Evolutionary conservation across 2,797 vertebrate genomes (phyloP).

Genomic region (Falco concolor): DNA sequence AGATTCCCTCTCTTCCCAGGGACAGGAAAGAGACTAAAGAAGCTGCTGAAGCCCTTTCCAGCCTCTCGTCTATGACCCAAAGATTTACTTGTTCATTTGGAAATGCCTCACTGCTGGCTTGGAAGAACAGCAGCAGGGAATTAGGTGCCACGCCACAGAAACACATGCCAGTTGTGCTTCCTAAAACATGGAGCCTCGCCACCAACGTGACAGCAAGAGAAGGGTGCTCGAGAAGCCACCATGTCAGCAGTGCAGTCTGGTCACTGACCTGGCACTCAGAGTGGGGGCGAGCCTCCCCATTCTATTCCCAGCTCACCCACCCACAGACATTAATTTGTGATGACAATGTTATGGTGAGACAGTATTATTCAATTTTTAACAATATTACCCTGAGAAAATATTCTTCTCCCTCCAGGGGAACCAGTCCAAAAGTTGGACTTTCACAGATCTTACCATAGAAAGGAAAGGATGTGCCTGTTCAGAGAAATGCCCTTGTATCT

Average conservation of each 20-base stretch:
- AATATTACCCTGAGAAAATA: not conserved
- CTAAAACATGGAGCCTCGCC: not conserved
- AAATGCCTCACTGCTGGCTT: not conserved
- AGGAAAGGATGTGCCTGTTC: not conserved
- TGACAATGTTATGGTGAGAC: not conserved
- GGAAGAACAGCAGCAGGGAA: not conserved
- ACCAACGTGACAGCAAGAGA: not conserved
- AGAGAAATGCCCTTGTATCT: not conserved
- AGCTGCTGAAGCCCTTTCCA: not conserved
- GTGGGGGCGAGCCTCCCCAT: not conserved
- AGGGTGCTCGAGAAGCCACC: not conserved
- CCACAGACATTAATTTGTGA: not conserved
- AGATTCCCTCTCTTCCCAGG: not conserved
- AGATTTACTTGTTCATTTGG: not conserved
- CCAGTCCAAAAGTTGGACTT: not conserved
- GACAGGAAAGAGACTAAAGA: not conserved
- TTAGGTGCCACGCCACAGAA: not conserved
- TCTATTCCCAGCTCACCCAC: not conserved
- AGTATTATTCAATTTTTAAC: not conserved
- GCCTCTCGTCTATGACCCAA: not conserved
- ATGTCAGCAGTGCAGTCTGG: not conserved
- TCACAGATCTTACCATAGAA: not conserved
- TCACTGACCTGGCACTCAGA: not conserved
- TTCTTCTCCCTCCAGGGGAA: not conserved
- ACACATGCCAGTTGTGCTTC: not conserved